Evolutionary conservation across 2,113 vertebrate species (phyloP), one percentile per base, ranked within the genome.

Genomic region (Leptobrachium leishanense): DNA sequence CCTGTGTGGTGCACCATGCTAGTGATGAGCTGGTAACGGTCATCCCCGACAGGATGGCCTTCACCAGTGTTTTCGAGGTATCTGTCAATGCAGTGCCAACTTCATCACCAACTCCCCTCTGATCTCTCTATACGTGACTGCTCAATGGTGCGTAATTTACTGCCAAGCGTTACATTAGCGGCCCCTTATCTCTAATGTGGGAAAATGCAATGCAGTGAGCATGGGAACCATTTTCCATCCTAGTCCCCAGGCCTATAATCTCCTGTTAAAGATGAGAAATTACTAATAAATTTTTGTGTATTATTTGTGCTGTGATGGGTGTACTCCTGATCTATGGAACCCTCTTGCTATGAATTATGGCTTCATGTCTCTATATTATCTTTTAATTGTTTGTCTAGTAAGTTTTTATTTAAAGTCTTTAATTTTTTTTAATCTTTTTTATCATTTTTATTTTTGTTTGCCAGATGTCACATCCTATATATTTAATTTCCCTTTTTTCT

Each of bases 221-320:
- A 13, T 72, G 20, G 4, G 46, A 39, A 50, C 9, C 8, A 40
- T 3, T 8, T 12, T 46, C 50, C 10, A 44, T 79, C 85, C 46
- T 75, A 81, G 53, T 6, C 44, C 43, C 2, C 12, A 73, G 5
- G 82, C 39, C 84, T 86, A 88, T 73, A 74, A 50, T 88, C 88
- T 88, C 81, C 82, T 87, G 84, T 83, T 90, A 95, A 98, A 97
- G 98, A 99, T 99, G 98, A 99, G 98, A 99, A 99, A 98, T 95
- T 90, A 87, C 91, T 98, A 98, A 99, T 99, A 98, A 98, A 98
- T 99, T 99, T 99, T 98, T 98, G 98, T 99, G 98, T 95, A 90
- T 91, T 91, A 93, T 94, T 92, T 94, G 96, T 98, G 96, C 95
- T 96, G 96, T 96, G 96, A 95, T 96, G 95, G 95, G 96, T 95